These are phyloP conservation scores for Protophormia terraenovae DNA, from an alignment of 2,888 invertebrate genomes.

Conservation along the genomic window DNA sequence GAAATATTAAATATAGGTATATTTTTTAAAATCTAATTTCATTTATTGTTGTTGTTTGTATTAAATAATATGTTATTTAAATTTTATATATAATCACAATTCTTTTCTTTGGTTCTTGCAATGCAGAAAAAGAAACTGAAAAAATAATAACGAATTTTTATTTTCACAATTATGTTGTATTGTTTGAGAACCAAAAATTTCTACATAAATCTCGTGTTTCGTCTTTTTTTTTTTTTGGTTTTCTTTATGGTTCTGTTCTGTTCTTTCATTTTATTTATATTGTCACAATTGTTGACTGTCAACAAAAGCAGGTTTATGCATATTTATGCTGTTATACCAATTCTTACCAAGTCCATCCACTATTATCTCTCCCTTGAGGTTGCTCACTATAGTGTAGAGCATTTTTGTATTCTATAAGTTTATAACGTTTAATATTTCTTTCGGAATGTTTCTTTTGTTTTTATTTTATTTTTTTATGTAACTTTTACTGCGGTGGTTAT, in stretches of 20 bases:
- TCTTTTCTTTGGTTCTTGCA: neutral
- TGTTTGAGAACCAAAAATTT: slow-evolving; percentile 18
- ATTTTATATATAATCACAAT: too few species aligned
- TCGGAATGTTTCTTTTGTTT: too few species aligned
- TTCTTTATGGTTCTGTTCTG: neutral
- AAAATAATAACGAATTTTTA: neutral
- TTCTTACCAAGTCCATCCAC: slow-evolving; percentile 23
- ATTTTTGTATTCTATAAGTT: slow-evolving; percentile 28
- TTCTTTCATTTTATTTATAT: neutral
- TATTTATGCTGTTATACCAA: slow-evolving; percentile 32
- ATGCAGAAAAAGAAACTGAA: neutral
- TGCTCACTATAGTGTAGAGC: slow-evolving; percentile 3
- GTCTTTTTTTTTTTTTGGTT: neutral
- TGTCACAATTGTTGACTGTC: slow-evolving; percentile 60
- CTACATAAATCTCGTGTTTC: slow-evolving; percentile 40
- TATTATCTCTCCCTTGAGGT: slow-evolving; percentile 39
- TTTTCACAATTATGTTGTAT: slow-evolving; percentile 28
- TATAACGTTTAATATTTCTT: neutral
- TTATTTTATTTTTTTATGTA: slow-evolving; percentile 15
- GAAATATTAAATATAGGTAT: too few species aligned
- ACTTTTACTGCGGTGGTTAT: slow-evolving; percentile 57
- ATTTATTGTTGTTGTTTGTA: too few species aligned
- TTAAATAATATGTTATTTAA: too few species aligned
- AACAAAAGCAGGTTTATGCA: slow-evolving; percentile 57
- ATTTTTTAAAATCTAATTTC: too few species aligned